Conservation (phyloP, 2,113 vertebrate genomes). For the Acanthisitta chloris region DNA sequence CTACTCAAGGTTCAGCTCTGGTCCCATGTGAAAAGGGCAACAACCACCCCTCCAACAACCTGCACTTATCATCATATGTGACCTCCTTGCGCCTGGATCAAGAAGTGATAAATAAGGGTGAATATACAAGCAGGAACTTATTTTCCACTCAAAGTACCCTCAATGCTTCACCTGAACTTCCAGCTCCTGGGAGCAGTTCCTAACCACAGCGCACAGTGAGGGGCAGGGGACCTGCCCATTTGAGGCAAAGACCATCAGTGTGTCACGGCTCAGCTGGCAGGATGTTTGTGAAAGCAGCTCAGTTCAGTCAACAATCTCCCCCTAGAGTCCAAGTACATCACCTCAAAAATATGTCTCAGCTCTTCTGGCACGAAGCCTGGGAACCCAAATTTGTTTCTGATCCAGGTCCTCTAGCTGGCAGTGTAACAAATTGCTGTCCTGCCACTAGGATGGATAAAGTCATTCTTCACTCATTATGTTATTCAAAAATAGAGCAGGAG, state of each 20-base stretch:
- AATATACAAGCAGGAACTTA: neutral
- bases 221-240: conserved; percentile 14
- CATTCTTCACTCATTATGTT: conserved; percentile 47
- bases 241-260: neutral
- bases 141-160: neutral
- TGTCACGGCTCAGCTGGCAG: conserved; percentile 17
- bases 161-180: neutral
- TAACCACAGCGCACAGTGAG: rapidly evolving
- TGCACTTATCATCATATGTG: neutral
- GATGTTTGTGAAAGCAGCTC: conserved; percentile 39
- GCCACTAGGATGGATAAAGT: conserved; percentile 28
- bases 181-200: neutral
- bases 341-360: conserved; percentile 61
- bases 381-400: conserved; percentile 58
- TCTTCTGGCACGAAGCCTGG: conserved; percentile 40
- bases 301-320: conserved; percentile 18
- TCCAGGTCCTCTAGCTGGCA: conserved; percentile 54
- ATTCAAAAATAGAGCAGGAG: conserved; percentile 47
- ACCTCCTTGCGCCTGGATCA: neutral
- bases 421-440: conserved; percentile 5
- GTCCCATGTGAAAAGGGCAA: neutral
- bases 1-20: neutral
- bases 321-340: conserved; percentile 44
- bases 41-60: neutral
- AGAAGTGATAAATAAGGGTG: neutral